Percentiles rank a stretch among this genome's conserved stretches.
Conservation (phyloP, 2,797 vertebrate genomes). For the Amniataba percoides region DNA sequence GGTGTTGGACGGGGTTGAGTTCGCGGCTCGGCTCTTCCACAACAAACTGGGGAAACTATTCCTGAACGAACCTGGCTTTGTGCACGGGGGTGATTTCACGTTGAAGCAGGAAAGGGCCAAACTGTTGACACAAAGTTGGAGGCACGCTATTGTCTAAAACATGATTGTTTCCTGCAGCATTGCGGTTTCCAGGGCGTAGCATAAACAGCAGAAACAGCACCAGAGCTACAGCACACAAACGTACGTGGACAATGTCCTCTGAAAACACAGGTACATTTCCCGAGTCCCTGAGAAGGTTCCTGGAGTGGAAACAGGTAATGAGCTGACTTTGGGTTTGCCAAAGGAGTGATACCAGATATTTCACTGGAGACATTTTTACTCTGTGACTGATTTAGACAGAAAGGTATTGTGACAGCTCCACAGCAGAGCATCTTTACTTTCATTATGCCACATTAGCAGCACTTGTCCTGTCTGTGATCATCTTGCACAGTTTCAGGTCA, state of each 20-base stretch:
- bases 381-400: not conserved
- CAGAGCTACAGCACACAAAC: not conserved
- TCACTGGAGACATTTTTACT: too few species aligned
- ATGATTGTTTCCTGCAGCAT: not conserved
- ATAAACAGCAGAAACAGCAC: not conserved
- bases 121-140: not conserved
- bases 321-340: not conserved
- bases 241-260: too few species aligned
- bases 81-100: not conserved
- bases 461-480: slow-evolving; percentile 63
- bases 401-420: too few species aligned
- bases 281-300: not conserved
- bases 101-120: not conserved
- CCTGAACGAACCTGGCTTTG: not conserved
- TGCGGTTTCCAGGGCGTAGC: not conserved
- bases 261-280: not conserved
- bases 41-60: not conserved
- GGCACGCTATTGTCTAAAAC: not conserved
- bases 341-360: not conserved
- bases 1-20: not conserved
- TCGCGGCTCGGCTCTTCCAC: not conserved
- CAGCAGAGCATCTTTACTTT: not conserved
- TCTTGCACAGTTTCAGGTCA: slow-evolving; percentile 60
- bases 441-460: slow-evolving; percentile 28
- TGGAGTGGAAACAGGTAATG: not conserved